Base-by-base conservation (phyloP, 2,113 vertebrate species). In the Scomber colias region DNA sequence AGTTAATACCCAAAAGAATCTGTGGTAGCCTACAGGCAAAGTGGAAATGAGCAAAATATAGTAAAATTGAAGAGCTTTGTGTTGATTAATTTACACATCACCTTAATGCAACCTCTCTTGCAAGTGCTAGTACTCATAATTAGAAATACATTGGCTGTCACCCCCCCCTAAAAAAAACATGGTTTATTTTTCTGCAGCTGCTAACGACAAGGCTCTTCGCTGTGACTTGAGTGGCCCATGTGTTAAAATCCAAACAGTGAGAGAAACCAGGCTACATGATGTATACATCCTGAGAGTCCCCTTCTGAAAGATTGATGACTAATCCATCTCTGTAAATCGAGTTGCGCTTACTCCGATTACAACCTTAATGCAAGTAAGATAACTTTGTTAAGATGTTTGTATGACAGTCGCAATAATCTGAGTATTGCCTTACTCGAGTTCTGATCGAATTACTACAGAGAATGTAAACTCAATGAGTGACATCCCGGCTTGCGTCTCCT, bases 371-470 rank as follows among this genome's bases (percentile, higher is more conserved):
- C 63, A 74, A 81, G 70, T 8, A 55, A 49, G 75, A 84, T 83
- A 84, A 83, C 63, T 84, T 56, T 60, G 75, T 80, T 77, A 83
- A 48, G 79, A 62, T 82, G 73, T 82, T 89, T 89, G 75, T 27
- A 69, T 70, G 79, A 81, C 77, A 66, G 63, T 64, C 46, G 16
- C 75, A 81, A 83, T 81, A 81, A 81, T 79, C 64, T 68, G 71
- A 55, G 89, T 79, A 79, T 89, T 87, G 45, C 70, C 75, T 87
- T 87, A 81, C 82, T 71, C 56, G 57, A 55, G 66, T 67, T 44
- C 35, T 87, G 77, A 90, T 88, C 9, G 6, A 49, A 87, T 87
- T 79, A 83, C 77, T 48, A 51, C 53, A 84, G 72, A 80, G 86
- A 72, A 84, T 79, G 57, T 78, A 75, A 81, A 84, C 35, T 4